phyloP scores from a whole-genome alignment of 2,888 invertebrate species.

The Noctuana brunneofusca region DNA sequence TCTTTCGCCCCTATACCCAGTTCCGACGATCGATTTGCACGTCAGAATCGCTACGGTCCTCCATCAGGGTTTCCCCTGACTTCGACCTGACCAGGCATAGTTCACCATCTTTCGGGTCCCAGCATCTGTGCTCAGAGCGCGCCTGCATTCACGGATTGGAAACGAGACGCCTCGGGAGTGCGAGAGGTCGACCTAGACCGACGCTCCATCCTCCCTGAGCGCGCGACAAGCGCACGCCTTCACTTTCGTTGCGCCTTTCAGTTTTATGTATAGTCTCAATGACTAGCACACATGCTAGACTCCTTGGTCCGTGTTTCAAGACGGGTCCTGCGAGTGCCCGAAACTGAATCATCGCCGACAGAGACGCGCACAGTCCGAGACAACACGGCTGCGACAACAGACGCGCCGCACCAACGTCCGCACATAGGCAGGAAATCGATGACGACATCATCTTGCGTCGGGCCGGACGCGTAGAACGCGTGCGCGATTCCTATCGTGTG shows the following conservation, averaged over 20 bases:
- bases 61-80: constrained; percentile 70
- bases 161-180: constrained; percentile 83
- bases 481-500: constrained; percentile 44
- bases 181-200: constrained; percentile 64
- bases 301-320: constrained; percentile 80
- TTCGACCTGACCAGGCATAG: constrained; percentile 8
- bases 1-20: constrained; percentile 88
- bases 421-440: constrained; percentile 52
- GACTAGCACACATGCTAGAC: constrained; percentile 86
- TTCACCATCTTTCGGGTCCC: constrained; percentile 52
- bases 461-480: constrained; percentile 54
- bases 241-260: constrained; percentile 87
- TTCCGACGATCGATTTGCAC: constrained; percentile 91
- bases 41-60: constrained; percentile 88
- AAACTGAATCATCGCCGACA: constrained; percentile 59
- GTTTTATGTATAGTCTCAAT: constrained; percentile 79
- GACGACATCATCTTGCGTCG: constrained; percentile 52
- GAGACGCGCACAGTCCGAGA: constrained; percentile 58
- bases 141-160: constrained; percentile 67
- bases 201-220: constrained; percentile 71
- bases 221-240: constrained; percentile 63
- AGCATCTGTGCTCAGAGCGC: constrained; percentile 86
- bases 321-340: constrained; percentile 84
- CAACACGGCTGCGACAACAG: constrained; percentile 50
- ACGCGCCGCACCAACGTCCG: constrained; percentile 50